phyloP scores from a whole-genome alignment of 2,888 invertebrate species.

The Troides helena region DNA sequence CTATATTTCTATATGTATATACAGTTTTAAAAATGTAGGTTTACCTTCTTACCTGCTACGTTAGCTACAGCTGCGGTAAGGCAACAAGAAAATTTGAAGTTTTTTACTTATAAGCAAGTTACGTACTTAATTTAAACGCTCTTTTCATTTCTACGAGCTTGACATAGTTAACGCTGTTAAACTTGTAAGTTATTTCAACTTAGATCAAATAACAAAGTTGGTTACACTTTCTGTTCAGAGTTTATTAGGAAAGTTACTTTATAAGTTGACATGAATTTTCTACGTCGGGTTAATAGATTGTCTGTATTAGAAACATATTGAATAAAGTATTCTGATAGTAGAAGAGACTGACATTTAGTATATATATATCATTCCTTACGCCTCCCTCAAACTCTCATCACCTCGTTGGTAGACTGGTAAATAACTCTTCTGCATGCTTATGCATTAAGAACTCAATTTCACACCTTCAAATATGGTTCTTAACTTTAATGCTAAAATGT shows the following conservation, averaged over 20 bases:
- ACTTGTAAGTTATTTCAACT: constrained; percentile 2
- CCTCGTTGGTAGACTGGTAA: no score
- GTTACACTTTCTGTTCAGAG: not conserved
- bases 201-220: not conserved
- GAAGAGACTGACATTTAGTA: no score
- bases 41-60: not conserved
- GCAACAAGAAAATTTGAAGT: not conserved
- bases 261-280: not conserved
- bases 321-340: no score
- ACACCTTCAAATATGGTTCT: no score
- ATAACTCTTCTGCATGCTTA: no score
- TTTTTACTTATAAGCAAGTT: not conserved
- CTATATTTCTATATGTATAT: no score
- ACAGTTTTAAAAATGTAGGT: no score
- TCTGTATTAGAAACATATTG: no score
- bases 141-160: not conserved
- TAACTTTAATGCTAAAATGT: no score
- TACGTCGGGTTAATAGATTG: not conserved
- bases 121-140: not conserved
- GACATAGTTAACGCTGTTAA: not conserved
- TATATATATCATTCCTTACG: no score
- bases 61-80: not conserved
- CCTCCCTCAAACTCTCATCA: no score
- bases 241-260: not conserved
- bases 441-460: no score